Percentiles rank a stretch among this genome's conserved stretches.
These are phyloP conservation scores for Adoxophyes honmai DNA, from an alignment of 1,140 invertebrate genomes.

Conservation along the genomic window DNA sequence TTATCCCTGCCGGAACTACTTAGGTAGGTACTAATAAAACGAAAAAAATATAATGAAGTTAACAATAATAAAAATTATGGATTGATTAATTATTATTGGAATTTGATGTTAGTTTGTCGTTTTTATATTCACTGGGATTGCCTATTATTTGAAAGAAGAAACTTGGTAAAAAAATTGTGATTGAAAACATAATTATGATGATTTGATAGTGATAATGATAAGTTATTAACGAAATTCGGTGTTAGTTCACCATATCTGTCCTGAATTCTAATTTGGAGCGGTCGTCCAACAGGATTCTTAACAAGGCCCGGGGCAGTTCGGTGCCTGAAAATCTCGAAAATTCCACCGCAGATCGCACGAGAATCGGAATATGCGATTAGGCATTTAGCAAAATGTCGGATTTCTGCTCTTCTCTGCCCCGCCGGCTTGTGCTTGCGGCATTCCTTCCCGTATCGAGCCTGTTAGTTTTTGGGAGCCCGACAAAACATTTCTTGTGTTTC, in stretches of 20 bases:
- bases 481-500: too few relatives aligned
- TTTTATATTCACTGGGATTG: background rate
- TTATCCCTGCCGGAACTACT: too few relatives aligned
- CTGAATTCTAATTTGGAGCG: constrained; percentile 54
- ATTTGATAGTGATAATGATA: too few relatives aligned
- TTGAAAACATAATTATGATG: too few relatives aligned
- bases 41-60: too few relatives aligned
- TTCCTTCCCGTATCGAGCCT: constrained; percentile 20
- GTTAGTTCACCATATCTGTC: constrained; percentile 42
- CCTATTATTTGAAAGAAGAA: too few relatives aligned
- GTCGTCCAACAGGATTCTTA: constrained; percentile 57
- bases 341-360: constrained; percentile 61
- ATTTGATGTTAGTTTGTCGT: background rate
- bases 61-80: too few relatives aligned
- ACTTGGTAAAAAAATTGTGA: too few relatives aligned
- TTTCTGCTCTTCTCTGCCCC: constrained; percentile 21
- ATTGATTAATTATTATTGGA: too few relatives aligned
- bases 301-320: constrained; percentile 49
- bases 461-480: constrained; percentile 1
- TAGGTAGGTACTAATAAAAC: too few relatives aligned
- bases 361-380: constrained; percentile 67
- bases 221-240: constrained; percentile 31
- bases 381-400: constrained; percentile 60
- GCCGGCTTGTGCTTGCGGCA: constrained; percentile 20
- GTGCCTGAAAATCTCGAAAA: constrained; percentile 69